Evolutionary conservation across 2,113 vertebrate genomes (phyloP), one percentile per base, ranked within the genome.

Genomic region (Cyanoderma ruficeps): DNA sequence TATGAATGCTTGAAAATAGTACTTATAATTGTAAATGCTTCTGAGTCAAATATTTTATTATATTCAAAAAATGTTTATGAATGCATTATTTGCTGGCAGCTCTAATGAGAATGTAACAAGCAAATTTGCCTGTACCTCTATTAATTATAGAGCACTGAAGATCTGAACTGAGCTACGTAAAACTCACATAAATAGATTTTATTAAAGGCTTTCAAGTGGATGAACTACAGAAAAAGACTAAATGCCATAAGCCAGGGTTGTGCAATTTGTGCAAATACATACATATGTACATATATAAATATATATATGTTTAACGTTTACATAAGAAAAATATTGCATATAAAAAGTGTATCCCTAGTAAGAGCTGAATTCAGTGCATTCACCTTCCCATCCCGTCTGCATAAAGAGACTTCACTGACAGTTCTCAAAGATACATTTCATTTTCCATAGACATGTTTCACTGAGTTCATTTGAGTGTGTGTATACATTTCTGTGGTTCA

Each of bases 201-300:
- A 19, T 47, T 65, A 21, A 41, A 65, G 18, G 33, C 63, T 92
- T 65, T 89, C 19, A 64, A 28, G 11, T 24, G 41, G 63, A 10
- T 42, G 25, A 79, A 47, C 27, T 59, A 39, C 46, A 56, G 37
- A 41, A 88, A 49, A 76, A 23, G 12, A 5, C 30, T 68, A 46
- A 88, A 53, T 61, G n/a, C 9, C 13, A 11, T 52, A 55, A 56
- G 5, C 7, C 13, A 71, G 8, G 1, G 2, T 44, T 71, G 19
- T 39, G 22, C 11, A 61, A 35, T 56, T 93, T 16, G 3, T 6
- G 7, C 4, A 35, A 23, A 20, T 11, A 30, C 3, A 14, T 3
- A 33, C 11, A 16, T 52, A 52, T 3, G 19, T 2, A 11, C 10
- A n/a, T 4, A 31, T 2, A 14, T 14, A n/a, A 1, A 35, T 37